Base-by-base conservation (phyloP, 2,113 vertebrate genomes). In the Craseonycteris thonglongyai region DNA sequence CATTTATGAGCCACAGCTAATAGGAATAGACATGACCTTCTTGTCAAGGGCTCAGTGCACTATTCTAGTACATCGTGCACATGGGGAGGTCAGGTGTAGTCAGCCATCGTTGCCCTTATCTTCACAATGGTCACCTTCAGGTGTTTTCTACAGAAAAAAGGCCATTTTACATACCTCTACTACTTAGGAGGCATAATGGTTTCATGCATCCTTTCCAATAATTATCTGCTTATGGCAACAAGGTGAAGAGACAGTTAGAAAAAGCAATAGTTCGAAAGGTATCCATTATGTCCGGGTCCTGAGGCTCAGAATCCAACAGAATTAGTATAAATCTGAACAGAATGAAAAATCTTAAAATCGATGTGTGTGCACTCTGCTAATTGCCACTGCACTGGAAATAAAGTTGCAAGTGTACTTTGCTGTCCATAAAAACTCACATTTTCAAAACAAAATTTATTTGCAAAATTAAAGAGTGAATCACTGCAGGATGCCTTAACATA, bases 371-470 rank as follows among this genome's bases (percentile, higher is more conserved):
- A 51, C 35, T 54, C 24, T 90, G n/a, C 51, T 95, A 33, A 78
- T 94, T 79, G 78, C 83, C 56, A 78, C 24, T 51, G 93, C 40
- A 33, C 40, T 87, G 10, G 15, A 92, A 86, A 93, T 56, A 88
- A 69, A 75, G 22, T 30, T 71, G 19, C 75, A 49, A 10, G 15
- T 65, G 18, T 58, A 24, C 24, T 83, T 96, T 66, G 14, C 66
- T 87, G 59, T 47, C 40, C 16, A 19, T 82, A 78, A 92, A 96
- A 92, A 88, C n/a, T 8, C 42, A 56, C 51, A n/a, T 84, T 38
- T 82, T 85, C 6, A 72, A 88, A 84, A 68, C 21, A 54, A 59
- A 56, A 92, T 54, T 66, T 78, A 84, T 54, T 78, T 38, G 47
- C 33, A 92, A 66, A 90, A 76, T 76, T 35, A 35, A 18, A 30